These are phyloP conservation scores for Amiota communis DNA, from an alignment of 2,888 invertebrate genomes.

Conservation along the genomic window DNA sequence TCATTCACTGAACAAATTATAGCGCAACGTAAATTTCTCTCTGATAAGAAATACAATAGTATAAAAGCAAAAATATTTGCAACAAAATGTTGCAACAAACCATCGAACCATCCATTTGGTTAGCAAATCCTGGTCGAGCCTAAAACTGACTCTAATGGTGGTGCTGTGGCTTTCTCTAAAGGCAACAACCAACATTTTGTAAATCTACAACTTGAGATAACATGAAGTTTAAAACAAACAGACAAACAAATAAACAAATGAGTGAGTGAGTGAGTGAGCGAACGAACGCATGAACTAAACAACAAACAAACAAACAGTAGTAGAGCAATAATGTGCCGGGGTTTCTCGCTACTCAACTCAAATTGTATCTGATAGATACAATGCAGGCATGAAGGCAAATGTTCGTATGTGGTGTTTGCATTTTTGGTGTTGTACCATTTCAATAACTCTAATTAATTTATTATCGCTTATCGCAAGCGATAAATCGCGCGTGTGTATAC, in stretches of 20 bases:
- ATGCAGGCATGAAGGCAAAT: no score
- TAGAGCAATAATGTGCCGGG: no score
- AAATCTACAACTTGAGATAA: slow-evolving; percentile 69
- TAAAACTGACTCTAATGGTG: not conserved
- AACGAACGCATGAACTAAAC: not conserved
- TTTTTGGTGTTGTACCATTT: slow-evolving; percentile 57
- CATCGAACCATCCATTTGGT: no score
- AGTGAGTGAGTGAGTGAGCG: not conserved
- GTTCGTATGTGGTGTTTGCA: not conserved
- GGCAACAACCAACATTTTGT: slow-evolving; percentile 44
- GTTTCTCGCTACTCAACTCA: no score
- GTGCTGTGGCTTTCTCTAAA: not conserved
- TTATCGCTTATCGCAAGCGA: slow-evolving; percentile 72
- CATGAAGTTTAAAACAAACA: slow-evolving; percentile 53
- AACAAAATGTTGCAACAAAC: slow-evolving; percentile 19
- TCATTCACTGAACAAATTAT: slow-evolving; percentile 38
- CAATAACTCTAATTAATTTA: slow-evolving; percentile 74
- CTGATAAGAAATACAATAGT: slow-evolving; percentile 63
- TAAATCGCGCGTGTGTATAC: slow-evolving; percentile 59
- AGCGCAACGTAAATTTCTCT: slow-evolving; percentile 58
- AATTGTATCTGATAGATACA: no score
- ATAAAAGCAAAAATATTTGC: slow-evolving; percentile 27
- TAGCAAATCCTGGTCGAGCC: no score
- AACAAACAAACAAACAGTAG: no score
- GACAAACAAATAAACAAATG: no score